phyloP scores from a whole-genome alignment of 2,113 vertebrate genomes.

The Nannobrachium achirus region DNA sequence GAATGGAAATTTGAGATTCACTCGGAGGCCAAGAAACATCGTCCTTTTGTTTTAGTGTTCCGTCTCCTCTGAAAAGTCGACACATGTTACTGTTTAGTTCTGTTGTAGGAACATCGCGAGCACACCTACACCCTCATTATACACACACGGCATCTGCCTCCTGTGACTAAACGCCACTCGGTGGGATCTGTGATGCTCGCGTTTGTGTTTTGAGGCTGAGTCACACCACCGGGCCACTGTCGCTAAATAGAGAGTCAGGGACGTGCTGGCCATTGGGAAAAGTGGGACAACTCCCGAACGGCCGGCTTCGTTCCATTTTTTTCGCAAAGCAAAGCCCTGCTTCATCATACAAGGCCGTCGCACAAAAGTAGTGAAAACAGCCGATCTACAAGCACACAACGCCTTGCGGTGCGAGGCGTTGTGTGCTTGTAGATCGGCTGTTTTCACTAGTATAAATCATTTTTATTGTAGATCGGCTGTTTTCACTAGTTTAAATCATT shows the following conservation, averaged over 20 bases:
- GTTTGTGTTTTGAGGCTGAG: conserved; percentile 30
- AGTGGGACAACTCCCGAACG: too few species aligned
- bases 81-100: conserved; percentile 51
- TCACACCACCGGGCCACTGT: conserved; percentile 41
- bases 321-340: too few species aligned
- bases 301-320: too few species aligned
- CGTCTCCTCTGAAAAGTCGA: conserved; percentile 17
- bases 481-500: too few species aligned
- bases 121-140: conserved; percentile 40
- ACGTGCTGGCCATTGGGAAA: too few species aligned
- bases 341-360: too few species aligned
- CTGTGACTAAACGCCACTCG: conserved; percentile 35
- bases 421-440: too few species aligned
- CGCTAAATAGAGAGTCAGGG: conserved; percentile 9
- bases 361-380: too few species aligned
- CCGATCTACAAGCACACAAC: too few species aligned
- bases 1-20: not conserved
- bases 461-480: too few species aligned
- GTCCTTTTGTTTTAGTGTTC: conserved; percentile 17
- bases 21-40: not conserved
- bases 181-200: conserved; percentile 25
- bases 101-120: conserved; percentile 43
- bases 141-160: conserved; percentile 35
- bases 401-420: too few species aligned
- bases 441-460: too few species aligned